These are phyloP conservation scores for Amphimallon solstitiale DNA, from an alignment of 2,888 invertebrate genomes.

Conservation along the genomic window DNA sequence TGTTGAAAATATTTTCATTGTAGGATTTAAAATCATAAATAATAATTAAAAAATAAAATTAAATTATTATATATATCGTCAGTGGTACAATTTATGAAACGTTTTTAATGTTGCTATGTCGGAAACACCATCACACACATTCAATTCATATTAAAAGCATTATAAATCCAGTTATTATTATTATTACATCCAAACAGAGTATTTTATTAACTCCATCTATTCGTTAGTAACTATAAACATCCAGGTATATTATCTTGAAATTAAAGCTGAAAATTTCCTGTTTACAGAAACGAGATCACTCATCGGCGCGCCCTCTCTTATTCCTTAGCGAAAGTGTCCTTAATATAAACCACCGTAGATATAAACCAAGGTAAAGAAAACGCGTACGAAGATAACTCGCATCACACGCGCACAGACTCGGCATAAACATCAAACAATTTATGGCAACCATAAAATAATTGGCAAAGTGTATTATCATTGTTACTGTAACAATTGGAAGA, in stretches of 20 bases:
- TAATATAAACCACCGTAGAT: not conserved
- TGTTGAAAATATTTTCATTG: too few relatives aligned
- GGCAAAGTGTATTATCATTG: conserved; percentile 39
- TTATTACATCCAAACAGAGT: conserved; percentile 2
- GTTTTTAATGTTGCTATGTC: not conserved
- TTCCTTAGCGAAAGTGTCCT: not conserved
- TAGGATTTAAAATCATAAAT: too few relatives aligned
- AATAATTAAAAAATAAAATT: too few relatives aligned
- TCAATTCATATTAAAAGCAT: not conserved
- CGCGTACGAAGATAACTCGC: not conserved
- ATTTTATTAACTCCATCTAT: conserved; percentile 23
- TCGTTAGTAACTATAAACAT: conserved; percentile 4
- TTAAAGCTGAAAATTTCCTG: not conserved
- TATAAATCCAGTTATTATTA: conserved; percentile 1
- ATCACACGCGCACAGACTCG: not conserved
- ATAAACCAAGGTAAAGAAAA: conserved; percentile 3
- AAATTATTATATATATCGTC: too few relatives aligned
- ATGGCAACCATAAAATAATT: conserved; percentile 39
- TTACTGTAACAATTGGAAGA: conserved; percentile 34
- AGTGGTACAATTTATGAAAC: too few relatives aligned
- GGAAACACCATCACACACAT: not conserved
- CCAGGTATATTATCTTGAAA: not conserved
- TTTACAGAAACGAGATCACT: not conserved
- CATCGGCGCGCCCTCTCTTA: conserved; percentile 3
- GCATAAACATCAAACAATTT: conserved; percentile 24